These are phyloP conservation scores for Apogon talboti DNA, from an alignment of 2,797 vertebrate species.

Conservation along the genomic window DNA sequence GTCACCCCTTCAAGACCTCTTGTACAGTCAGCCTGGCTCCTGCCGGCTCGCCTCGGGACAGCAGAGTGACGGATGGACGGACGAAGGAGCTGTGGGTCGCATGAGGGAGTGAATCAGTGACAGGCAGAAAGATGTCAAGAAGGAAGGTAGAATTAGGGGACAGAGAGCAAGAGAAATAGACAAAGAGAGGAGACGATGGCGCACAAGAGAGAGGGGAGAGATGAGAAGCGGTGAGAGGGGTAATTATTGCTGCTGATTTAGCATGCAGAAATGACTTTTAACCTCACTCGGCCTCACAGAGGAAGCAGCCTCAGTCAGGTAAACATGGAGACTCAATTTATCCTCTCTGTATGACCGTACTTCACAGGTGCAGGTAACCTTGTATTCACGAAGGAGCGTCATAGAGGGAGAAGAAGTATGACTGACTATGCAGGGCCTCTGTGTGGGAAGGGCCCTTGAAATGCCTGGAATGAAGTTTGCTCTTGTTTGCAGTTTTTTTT, in stretches of 20 bases:
- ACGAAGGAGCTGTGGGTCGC: slow-evolving; percentile 41
- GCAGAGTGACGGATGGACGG: slow-evolving; percentile 63
- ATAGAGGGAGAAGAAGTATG: too few species aligned
- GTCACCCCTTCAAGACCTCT: slow-evolving; percentile 58
- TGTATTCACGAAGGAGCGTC: slow-evolving; percentile 9
- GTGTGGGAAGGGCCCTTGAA: too few species aligned
- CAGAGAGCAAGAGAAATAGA: slow-evolving; percentile 4
- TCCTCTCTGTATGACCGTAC: slow-evolving; percentile 22
- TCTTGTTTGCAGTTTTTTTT: too few species aligned
- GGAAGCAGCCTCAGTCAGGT: slow-evolving; percentile 21
- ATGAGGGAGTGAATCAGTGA: slow-evolving; percentile 60
- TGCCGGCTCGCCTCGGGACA: slow-evolving; percentile 61
- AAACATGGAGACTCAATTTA: slow-evolving; percentile 53
- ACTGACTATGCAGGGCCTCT: too few species aligned
- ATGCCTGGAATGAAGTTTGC: too few species aligned
- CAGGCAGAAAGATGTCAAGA: slow-evolving; percentile 55
- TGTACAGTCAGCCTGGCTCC: slow-evolving; percentile 58
- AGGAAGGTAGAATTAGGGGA: slow-evolving; percentile 57
- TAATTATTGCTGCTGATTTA: slow-evolving; percentile 21
- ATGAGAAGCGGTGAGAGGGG: slow-evolving; percentile 3
- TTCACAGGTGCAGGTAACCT: slow-evolving; percentile 34
- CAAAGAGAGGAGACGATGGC: neutral
- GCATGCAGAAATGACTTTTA: slow-evolving; percentile 34
- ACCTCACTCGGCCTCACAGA: slow-evolving; percentile 8
- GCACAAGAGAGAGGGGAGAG: neutral